These are phyloP conservation scores for Spea hammondii DNA, from an alignment of 2,797 vertebrate genomes.

Conservation along the genomic window DNA sequence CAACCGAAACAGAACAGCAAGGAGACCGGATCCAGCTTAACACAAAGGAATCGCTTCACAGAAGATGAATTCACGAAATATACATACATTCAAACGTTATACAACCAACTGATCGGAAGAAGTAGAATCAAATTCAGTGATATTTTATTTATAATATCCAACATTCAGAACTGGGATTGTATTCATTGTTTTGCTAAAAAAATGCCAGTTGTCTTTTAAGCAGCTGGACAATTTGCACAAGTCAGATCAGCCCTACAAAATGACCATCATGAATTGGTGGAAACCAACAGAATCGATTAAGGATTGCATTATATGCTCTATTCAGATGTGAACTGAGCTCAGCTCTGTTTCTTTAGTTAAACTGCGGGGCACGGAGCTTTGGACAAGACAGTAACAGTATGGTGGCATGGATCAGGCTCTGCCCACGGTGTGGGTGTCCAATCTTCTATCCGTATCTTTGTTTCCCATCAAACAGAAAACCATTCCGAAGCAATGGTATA, in stretches of 20 bases:
- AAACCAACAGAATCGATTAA: neutral
- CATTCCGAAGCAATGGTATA: neutral
- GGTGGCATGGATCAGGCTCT: neutral
- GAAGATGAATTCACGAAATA: neutral
- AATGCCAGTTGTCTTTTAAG: too few species aligned
- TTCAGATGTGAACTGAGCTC: neutral
- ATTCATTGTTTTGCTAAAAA: too few species aligned
- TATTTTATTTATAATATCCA: too few species aligned
- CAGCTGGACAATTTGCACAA: too few species aligned
- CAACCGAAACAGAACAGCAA: neutral
- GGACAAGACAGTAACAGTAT: neutral
- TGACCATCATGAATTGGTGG: too few species aligned
- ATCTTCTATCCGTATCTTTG: neutral
- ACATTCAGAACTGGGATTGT: too few species aligned
- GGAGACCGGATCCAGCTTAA: constrained; percentile 5
- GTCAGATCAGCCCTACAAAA: too few species aligned
- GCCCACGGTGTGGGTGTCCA: neutral
- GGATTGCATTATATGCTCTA: neutral
- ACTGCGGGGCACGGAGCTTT: neutral
- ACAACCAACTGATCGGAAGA: too few species aligned
- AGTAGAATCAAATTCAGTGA: too few species aligned
- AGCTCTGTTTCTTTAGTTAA: neutral
- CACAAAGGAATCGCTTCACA: neutral
- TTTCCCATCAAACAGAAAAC: constrained; percentile 3
- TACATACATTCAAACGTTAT: too few species aligned